Evolutionary conservation across 2,888 invertebrate species (phyloP).

Genomic region (Esperia sulphurella): DNA sequence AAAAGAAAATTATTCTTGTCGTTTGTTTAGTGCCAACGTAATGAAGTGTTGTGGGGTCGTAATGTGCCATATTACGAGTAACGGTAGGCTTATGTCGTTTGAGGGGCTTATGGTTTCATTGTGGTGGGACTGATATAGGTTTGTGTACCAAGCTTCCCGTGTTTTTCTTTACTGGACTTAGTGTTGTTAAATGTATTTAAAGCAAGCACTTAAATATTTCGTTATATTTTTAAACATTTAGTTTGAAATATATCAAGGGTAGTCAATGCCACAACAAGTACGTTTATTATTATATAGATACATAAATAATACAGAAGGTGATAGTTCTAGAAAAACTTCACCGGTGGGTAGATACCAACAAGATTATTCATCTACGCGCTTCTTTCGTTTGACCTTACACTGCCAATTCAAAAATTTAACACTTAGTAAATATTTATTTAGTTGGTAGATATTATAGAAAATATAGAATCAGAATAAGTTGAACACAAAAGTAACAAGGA

Average conservation of each 20-base stretch:
- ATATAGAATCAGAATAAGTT: neutral
- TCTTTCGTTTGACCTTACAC: no score
- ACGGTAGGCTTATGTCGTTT: neutral
- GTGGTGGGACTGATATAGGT: constrained; percentile 1
- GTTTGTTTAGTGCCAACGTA: constrained; percentile 33
- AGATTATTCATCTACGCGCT: no score
- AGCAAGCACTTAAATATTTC: neutral
- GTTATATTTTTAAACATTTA: neutral
- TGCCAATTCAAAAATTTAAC: no score
- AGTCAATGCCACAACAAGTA: neutral
- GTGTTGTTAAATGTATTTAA: no score
- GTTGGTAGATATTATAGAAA: neutral
- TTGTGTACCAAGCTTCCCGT: neutral
- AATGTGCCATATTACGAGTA: constrained; percentile 14
- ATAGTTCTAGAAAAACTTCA: no score
- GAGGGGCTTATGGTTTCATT: neutral
- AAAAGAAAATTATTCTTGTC: constrained; percentile 38
- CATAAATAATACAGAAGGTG: no score
- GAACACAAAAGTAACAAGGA: constrained; percentile 18
- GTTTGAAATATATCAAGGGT: neutral
- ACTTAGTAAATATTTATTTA: no score
- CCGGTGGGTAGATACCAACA: no score
- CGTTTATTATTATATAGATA: neutral
- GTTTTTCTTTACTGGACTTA: neutral
- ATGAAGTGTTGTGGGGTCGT: constrained; percentile 18